Percentiles rank a stretch among this genome's conserved stretches.
phyloP scores from a whole-genome alignment of 2,797 vertebrate genomes.

The Macropus fuliginosus region DNA sequence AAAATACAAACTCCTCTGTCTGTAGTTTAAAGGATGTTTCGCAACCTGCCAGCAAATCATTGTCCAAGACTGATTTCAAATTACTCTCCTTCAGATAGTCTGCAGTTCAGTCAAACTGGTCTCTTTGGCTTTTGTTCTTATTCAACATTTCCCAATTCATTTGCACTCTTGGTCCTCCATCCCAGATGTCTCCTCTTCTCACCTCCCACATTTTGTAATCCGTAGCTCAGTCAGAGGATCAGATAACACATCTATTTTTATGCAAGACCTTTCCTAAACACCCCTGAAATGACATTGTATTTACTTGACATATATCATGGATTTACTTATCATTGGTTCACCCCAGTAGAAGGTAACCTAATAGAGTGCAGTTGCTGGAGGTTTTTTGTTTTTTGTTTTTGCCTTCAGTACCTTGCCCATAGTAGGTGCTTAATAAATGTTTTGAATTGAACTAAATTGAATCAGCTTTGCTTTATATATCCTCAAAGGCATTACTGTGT shows the following conservation, averaged over 20 bases:
- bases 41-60: not conserved
- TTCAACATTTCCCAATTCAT: not conserved
- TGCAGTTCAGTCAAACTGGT: not conserved
- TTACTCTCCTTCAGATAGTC: not conserved
- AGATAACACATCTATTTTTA: not conserved
- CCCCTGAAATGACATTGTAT: not conserved
- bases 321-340: not conserved
- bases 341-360: not conserved
- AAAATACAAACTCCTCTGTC: not conserved
- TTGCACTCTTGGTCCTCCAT: not conserved
- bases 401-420: not conserved
- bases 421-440: not conserved
- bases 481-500: not conserved
- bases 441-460: not conserved
- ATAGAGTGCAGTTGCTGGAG: not conserved
- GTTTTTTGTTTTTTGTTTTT: not conserved
- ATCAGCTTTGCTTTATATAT: not conserved
- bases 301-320: not conserved
- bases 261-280: not conserved
- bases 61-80: not conserved
- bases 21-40: not conserved
- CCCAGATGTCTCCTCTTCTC: not conserved
- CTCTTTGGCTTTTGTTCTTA: not conserved
- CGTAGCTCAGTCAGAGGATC: not conserved
- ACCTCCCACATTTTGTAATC: not conserved